Evolutionary conservation across 2,888 invertebrate genomes (phyloP).

Genomic region (Mantis religiosa): DNA sequence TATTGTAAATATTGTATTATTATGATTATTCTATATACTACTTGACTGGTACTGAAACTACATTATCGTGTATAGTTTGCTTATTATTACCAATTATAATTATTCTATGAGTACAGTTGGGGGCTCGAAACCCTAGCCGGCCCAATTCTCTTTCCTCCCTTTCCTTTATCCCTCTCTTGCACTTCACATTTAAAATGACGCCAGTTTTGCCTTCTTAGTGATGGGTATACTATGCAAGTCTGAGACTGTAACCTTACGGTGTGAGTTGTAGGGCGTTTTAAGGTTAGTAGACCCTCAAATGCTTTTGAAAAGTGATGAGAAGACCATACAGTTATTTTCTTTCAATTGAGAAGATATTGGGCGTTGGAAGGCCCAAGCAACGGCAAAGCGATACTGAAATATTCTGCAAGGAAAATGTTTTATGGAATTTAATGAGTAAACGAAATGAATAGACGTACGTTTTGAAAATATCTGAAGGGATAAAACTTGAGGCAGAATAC

Average conservation of each 20-base stretch:
- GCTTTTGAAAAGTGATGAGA: too few species aligned
- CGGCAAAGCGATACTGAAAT: too few species aligned
- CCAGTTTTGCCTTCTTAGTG: background rate
- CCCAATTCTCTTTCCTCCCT: background rate
- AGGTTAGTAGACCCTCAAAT: background rate
- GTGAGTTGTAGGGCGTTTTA: background rate
- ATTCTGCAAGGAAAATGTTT: too few species aligned
- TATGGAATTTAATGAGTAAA: too few species aligned
- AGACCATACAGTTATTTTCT: too few species aligned
- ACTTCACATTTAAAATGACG: background rate
- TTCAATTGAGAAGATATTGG: too few species aligned
- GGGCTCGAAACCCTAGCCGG: background rate
- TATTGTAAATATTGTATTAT: conserved; percentile 16
- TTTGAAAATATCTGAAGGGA: too few species aligned
- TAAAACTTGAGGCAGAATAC: too few species aligned
- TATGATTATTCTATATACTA: conserved; percentile 15
- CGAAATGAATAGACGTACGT: too few species aligned
- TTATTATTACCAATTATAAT: background rate
- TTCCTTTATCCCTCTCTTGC: background rate
- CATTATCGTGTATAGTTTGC: background rate
- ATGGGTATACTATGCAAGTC: background rate
- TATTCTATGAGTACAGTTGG: background rate
- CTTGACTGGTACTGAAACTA: conserved; percentile 11
- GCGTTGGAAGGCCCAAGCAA: too few species aligned
- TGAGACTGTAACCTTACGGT: background rate